Evolutionary conservation across 2,888 invertebrate species (phyloP), one percentile per base, ranked within the genome.

Genomic region (Limenitis camilla): DNA sequence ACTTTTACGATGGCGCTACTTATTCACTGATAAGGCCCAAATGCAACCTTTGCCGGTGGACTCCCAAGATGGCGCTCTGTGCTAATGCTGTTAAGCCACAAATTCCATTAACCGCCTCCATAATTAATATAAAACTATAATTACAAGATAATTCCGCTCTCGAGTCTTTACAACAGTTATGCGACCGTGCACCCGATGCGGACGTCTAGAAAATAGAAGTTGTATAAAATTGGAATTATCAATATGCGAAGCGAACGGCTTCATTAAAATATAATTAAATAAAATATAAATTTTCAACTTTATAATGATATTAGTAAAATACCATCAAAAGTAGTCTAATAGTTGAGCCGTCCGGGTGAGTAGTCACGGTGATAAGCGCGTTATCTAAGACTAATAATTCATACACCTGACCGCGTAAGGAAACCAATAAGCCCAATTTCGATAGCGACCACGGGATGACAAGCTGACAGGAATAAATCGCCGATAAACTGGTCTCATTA

Each of bases 1-100:
- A 85, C 83, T 81, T 86, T 86, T 83, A 85, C 84, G 87, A 84
- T 76, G 85, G 77, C 77, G 80, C 84, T 86, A 78, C 85, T 80
- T 78, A 79, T 76, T 77, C 73, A 75, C 78, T 78, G 87, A 87
- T 86, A 86, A 86, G 76, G 69, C 52, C 71, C 69, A 70, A 72
- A 71, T 65, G 71, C 71, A 74, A 71, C 73, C 69, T 70, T 69
- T 64, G 63, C 54, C 49, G 51, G 58, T 68, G 76, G 64, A 78
- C 82, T 76, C 78, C 77, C 79, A 77, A 81, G 76, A 81, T 76
- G 78, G 68, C 70, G 73, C 85, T 80, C 82, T 81, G 82, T 78
- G 76, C 71, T 63, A 74, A 78, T 75, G 73, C 62, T 44, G 64
- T 72, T 80, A 84, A 83, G 81, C 69, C 74, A 76, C 78, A 82